These are phyloP conservation scores for Xiphorhynchus erythropygius DNA, from an alignment of 2,797 vertebrate genomes.

Conservation along the genomic window DNA sequence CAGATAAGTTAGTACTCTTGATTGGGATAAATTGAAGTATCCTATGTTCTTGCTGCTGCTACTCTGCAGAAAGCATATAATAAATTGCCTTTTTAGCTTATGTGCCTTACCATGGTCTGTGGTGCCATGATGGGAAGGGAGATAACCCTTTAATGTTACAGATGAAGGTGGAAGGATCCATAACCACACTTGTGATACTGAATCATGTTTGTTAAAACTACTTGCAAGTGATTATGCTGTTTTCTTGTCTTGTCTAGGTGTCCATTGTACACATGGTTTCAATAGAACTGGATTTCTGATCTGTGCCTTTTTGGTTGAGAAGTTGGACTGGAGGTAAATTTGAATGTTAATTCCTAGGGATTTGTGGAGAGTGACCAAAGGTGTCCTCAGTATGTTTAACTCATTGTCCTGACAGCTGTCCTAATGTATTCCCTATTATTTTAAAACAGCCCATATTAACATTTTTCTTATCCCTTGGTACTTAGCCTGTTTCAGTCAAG, in stretches of 20 bases:
- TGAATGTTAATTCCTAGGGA: background rate
- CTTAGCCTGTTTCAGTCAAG: background rate
- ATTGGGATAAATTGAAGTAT: background rate
- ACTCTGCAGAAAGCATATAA: background rate
- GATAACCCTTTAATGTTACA: background rate
- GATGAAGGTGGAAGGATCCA: background rate
- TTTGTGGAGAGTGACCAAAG: background rate
- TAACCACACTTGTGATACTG: background rate
- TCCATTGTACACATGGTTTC: slow-evolving; percentile 99
- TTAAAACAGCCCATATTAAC: background rate
- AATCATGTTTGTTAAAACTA: background rate
- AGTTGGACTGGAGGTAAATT: slow-evolving; percentile 98
- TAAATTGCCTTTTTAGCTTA: background rate
- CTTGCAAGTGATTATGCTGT: background rate
- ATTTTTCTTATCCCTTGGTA: background rate
- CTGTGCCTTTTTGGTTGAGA: slow-evolving; percentile 97
- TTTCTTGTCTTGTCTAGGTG: slow-evolving; percentile 81
- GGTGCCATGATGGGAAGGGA: background rate
- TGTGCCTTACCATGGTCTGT: background rate
- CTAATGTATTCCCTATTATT: background rate
- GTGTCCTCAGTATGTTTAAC: background rate
- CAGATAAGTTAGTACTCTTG: background rate
- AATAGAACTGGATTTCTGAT: slow-evolving; percentile 97
- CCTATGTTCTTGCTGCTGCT: background rate
- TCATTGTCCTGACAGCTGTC: background rate